A percentile compares a stretch with the other conserved stretches of the same genome.
Conservation (phyloP, 2,113 vertebrate genomes). For the Megaleporinus macrocephalus region DNA sequence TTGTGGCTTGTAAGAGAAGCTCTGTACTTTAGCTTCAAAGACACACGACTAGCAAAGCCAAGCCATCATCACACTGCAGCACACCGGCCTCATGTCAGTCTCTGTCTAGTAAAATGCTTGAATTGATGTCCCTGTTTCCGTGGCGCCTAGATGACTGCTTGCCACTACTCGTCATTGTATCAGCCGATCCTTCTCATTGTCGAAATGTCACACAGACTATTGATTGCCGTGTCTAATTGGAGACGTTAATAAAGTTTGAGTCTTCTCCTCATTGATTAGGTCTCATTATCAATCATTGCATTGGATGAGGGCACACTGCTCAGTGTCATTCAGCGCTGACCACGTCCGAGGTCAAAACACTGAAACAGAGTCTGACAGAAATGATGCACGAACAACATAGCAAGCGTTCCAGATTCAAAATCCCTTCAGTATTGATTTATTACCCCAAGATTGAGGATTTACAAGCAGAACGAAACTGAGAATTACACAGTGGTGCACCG, state of each 20-base stretch:
- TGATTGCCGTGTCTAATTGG: slow-evolving; percentile 63
- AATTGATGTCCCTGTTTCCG: background rate
- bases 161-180: slow-evolving; percentile 25
- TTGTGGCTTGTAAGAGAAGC: background rate
- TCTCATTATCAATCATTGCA: slow-evolving; percentile 62
- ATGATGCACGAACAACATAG: slow-evolving; percentile 6
- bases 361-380: background rate
- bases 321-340: slow-evolving; percentile 50
- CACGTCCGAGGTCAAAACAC: slow-evolving; percentile 33
- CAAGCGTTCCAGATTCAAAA: background rate
- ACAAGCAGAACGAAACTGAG: background rate
- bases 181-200: slow-evolving; percentile 41
- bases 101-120: background rate
- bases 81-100: background rate
- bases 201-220: slow-evolving; percentile 55
- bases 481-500: background rate
- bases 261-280: slow-evolving; percentile 58
- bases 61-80: background rate
- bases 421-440: background rate
- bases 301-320: slow-evolving; percentile 52
- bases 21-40: background rate
- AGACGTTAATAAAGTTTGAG: slow-evolving; percentile 69
- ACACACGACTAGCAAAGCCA: background rate
- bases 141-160: slow-evolving; percentile 14
- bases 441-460: background rate